Evolutionary conservation across 1,140 invertebrate genomes (phyloP), one percentile per base, ranked within the genome.

Genomic region (Asbolus verrucosus): DNA sequence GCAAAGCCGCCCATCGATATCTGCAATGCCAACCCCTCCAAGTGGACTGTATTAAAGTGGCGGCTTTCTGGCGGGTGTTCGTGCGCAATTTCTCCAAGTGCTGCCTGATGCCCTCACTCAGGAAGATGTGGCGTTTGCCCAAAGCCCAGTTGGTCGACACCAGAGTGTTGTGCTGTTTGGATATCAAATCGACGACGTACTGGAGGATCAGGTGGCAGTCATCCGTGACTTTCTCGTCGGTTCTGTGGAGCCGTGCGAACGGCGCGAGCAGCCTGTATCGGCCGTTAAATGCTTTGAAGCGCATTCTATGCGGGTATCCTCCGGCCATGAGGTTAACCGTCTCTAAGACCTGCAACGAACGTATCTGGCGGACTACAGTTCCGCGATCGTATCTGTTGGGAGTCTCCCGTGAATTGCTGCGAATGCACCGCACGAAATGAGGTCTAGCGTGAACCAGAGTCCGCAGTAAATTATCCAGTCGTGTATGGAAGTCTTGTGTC

Each of bases 291-390:
- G 93, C 93, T 81, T 95, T 95, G 81, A 96, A 97, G 18, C 95
- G 86, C 94, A 97, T 96, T 71, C 96, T 87, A 82, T 98, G 95
- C 3, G 95, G 95, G 81, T 94, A 96, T 6, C 95, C 92, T 72
- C 91, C 91, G 11, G 95, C 94, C 95, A 97, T 97, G 21, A 98
- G 82, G 81, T 96, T 96, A 11, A 96, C 94, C 18, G 96, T 97
- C 84, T 97, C 95, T 14, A 97, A 83, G n/a, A 97, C 90, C 84
- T 97, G 95, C 21, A 98, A 84, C 0, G 95, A 94, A 19, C 94
- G 85, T 67, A 97, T 92, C 85, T 98, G 92, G 73, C 88, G 85
- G 77, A 94, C 92, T 9, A 96, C 92, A 0, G 90, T 89, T 11
- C 86, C 84, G 27, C 94, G 86, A 77, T 96, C 94, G 78, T 96